Base-by-base conservation (phyloP, 2,888 invertebrate species). In the Leucozona laternaria region DNA sequence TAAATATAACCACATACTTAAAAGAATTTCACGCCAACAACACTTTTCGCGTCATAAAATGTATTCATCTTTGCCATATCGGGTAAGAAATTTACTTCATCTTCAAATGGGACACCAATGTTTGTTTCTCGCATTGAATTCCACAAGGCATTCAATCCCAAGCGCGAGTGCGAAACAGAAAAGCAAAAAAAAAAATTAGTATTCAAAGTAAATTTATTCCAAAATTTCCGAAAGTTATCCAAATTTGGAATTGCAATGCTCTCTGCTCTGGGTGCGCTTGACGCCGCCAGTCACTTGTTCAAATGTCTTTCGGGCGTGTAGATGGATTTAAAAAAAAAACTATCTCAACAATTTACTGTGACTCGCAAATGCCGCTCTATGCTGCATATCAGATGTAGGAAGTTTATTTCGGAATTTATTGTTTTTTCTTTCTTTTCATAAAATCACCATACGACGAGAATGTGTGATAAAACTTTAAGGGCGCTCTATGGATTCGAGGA, bases 201-300 rank as follows among this genome's bases (percentile, higher is more conserved):
- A 68, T 68, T 68, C 68, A 81, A 72, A 71, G 64, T 37, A 62
- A 79, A 79, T 79, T 68, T 70, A 79, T 70, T 79, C 78, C 64
- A 60, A 71, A 72, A n/a, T 28, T 66, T 78, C 31, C 5, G 58
- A 58, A 77, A 66, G 45, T 55, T 48, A 45, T 28, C 73, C 83
- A 83, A 75, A 83, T 79, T 79, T 79, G 75, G 79, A 73, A 62
- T 40, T 68, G 48, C 28, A 40, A 20, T 45, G 20, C 22, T 10
- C 22, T 10, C 4, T 45, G 43, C 1, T 11, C 22, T 11, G 43
- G 11, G 28, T 11, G 45, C 17, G n/a, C 8, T 13, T 28, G 28
- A 4, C 20, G 66, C 40, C 60, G 43, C 48, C 48, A 66, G 58
- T 60, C 20, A 68, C 53, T 70, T 34, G 68, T 43, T 53, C 22